These are phyloP conservation scores for Unio pictorum DNA, from an alignment of 2,888 invertebrate species.

Conservation along the genomic window DNA sequence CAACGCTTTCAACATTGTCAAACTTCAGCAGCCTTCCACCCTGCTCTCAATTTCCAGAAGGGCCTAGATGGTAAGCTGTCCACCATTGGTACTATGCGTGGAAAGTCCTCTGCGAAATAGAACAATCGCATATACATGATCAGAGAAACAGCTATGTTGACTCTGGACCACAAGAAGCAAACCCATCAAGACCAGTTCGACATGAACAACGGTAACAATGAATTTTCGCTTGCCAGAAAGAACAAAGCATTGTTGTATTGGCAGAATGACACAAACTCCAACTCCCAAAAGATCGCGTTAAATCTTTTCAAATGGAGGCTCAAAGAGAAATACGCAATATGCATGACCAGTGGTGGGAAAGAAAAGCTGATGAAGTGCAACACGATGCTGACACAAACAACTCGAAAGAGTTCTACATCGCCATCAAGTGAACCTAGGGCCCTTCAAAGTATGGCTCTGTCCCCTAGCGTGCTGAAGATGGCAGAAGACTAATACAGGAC, in stretches of 20 bases:
- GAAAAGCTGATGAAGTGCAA: slow-evolving; percentile 13
- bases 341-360: slow-evolving; percentile 13
- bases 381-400: slow-evolving; percentile 8
- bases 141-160: slow-evolving; percentile 1
- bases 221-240: not conserved
- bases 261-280: not conserved
- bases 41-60: too few relatives aligned
- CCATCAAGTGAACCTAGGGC: slow-evolving; percentile 10
- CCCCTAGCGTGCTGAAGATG: slow-evolving; percentile 6
- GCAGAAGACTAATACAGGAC: slow-evolving; percentile 6
- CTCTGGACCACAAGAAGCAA: not conserved
- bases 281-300: not conserved
- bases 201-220: not conserved
- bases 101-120: too few relatives aligned
- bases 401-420: slow-evolving; percentile 3
- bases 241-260: not conserved
- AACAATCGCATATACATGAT: too few relatives aligned
- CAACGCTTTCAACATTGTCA: too few relatives aligned
- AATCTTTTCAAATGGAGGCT: slow-evolving; percentile 2
- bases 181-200: not conserved
- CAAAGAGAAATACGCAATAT: slow-evolving; percentile 4
- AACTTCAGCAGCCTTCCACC: too few relatives aligned
- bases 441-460: slow-evolving; percentile 3
- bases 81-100: too few relatives aligned
- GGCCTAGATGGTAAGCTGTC: too few relatives aligned